Percentiles rank a stretch among this genome's conserved stretches.
Evolutionary conservation across 2,113 vertebrate species (phyloP).

Genomic region (Prolemur simus): DNA sequence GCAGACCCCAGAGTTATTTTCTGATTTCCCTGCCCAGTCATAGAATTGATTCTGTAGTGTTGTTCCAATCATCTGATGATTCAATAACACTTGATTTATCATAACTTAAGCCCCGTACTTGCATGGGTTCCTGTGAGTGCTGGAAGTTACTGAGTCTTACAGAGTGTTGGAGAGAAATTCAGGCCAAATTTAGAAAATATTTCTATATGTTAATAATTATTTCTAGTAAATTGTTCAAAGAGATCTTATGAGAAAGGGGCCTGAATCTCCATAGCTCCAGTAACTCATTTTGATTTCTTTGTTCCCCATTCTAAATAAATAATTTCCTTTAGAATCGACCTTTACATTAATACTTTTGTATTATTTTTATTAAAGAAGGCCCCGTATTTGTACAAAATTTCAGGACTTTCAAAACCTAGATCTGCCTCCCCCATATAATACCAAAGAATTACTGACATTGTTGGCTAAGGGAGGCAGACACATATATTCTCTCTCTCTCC

Average conservation of each 20-base stretch:
- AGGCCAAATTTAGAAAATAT: background rate
- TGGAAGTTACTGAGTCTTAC: accelerated
- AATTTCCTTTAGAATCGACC: background rate
- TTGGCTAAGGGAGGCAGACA: background rate
- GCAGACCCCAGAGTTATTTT: background rate
- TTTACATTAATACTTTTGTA: background rate
- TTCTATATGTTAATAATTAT: background rate
- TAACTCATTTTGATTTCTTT: background rate
- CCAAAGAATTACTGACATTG: background rate
- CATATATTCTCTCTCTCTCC: background rate
- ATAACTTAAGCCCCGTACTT: background rate
- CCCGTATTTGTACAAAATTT: background rate
- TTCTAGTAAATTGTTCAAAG: background rate
- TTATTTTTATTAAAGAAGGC: background rate
- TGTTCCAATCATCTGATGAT: background rate
- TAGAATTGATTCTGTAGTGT: background rate
- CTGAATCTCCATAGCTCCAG: background rate
- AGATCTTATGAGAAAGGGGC: background rate
- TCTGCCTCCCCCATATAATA: background rate
- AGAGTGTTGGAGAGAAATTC: background rate
- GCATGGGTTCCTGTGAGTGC: background rate
- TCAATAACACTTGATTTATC: background rate
- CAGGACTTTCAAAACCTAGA: background rate
- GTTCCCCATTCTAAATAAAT: background rate
- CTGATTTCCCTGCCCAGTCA: background rate